Base-by-base conservation (phyloP, 1,140 invertebrate genomes). In the Ectropis grisescens region DNA sequence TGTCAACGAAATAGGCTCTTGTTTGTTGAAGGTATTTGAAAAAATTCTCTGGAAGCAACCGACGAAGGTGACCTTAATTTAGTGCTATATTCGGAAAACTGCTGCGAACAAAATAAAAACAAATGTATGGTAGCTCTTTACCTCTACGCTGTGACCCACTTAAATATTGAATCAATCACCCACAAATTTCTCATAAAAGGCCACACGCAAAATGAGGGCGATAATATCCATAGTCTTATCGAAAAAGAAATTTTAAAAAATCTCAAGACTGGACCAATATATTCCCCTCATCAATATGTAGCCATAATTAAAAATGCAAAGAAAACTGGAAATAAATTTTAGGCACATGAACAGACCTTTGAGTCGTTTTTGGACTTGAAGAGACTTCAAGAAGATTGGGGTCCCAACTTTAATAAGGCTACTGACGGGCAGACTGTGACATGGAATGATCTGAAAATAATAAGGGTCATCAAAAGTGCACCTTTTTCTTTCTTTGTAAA, bases 71-170 rank as follows among this genome's bases (percentile, higher is more conserved):
- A 23, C 5, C 28, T 19, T 7, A 48, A 79, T 45, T 36, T 69
- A 15, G 48, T 50, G 12, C 49, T 78, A 31, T 66, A 68, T 47
- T 71, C 69, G 1, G 67, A 80, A 28, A 82, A 79, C 45, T 82
- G 72, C 43, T 32, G 28, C 9, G 74, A 69, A 0, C 76, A 82
- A 51, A 61, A 82, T 32, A 72, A 82, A 51, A 82, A 82, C 44
- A 67, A 67, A 41, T 72, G 39, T 35, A 46, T 79, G 6, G 37
- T 61, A 30, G 29, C 47, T 4, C 30, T 68, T 26, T 78, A 68
- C 31, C 13, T 58, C 2, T 66, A 61, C 34, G 61, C 59, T 6
- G 50, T 71, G 1, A 14, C 19, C 3, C 26, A 51, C 25, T 11
- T 47, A 33, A 48, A 50, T 28, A 58, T 68, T 33, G 57, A 71